A percentile compares a stretch with the other conserved stretches of the same genome.
Conservation (phyloP, 2,113 vertebrate species). For the Lamprotornis superbus region DNA sequence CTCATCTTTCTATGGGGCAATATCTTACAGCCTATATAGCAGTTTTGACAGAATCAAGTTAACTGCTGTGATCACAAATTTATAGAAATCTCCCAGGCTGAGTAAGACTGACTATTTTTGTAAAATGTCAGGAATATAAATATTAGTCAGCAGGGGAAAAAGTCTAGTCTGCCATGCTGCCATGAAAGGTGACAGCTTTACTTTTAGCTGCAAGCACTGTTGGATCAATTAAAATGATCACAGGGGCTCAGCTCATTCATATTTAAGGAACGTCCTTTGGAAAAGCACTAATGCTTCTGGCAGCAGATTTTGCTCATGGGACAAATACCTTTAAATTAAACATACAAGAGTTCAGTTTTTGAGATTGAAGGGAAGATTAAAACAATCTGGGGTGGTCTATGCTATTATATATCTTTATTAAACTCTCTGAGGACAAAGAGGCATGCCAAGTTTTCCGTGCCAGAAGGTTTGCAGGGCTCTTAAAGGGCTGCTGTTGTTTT, state of each 20-base stretch:
- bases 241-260: not conserved
- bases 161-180: not conserved
- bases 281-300: not conserved
- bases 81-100: not conserved
- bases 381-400: not conserved
- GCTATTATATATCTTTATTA: not conserved
- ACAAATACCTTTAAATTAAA: conserved; percentile 29
- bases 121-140: not conserved
- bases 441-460: not conserved
- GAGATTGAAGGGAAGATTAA: conserved; percentile 26
- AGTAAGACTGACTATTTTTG: not conserved
- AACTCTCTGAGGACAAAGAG: not conserved
- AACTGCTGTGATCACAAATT: not conserved
- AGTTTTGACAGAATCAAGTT: not conserved
- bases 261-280: not conserved
- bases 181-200: not conserved
- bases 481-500: conserved; percentile 1
- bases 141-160: not conserved
- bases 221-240: not conserved
- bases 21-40: not conserved
- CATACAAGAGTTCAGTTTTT: not conserved
- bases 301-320: not conserved
- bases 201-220: not conserved
- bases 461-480: not conserved
- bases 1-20: not conserved